phyloP scores from a whole-genome alignment of 2,113 vertebrate genomes.

The Opisthocomus hoazin region DNA sequence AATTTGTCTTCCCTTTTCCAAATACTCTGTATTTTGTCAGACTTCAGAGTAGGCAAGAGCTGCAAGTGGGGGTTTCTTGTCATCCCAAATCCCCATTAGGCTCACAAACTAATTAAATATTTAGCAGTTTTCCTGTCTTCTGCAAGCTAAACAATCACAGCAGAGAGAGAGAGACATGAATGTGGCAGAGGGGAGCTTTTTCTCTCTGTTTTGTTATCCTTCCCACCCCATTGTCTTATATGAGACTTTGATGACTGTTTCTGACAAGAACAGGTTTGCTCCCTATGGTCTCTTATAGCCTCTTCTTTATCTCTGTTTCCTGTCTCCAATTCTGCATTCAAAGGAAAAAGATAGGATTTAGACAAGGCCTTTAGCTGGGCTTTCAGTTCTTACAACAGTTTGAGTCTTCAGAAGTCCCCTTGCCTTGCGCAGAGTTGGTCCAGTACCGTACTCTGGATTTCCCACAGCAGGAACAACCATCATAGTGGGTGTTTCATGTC shows the following conservation, averaged over 20 bases:
- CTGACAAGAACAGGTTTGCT: neutral
- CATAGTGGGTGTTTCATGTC: neutral
- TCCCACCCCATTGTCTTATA: neutral
- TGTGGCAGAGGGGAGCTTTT: neutral
- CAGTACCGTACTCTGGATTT: neutral
- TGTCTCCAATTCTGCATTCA: neutral
- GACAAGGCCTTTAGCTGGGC: neutral
- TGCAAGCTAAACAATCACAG: neutral
- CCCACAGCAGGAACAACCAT: neutral
- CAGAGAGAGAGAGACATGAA: neutral
- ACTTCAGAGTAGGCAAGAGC: neutral
- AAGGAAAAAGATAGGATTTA: neutral
- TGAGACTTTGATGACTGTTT: neutral
- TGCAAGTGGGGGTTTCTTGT: neutral
- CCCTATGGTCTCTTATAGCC: neutral
- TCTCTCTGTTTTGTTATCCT: neutral
- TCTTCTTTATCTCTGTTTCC: neutral
- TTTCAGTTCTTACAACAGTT: neutral
- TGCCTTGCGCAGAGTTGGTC: neutral
- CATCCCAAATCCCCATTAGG: neutral
- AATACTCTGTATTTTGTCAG: neutral
- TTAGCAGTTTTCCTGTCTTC: neutral
- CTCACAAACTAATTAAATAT: neutral
- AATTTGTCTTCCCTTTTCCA: neutral
- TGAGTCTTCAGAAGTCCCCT: neutral